Evolutionary conservation across 2,888 invertebrate species (phyloP), one percentile per base, ranked within the genome.

Genomic region (Colletes collaris): DNA sequence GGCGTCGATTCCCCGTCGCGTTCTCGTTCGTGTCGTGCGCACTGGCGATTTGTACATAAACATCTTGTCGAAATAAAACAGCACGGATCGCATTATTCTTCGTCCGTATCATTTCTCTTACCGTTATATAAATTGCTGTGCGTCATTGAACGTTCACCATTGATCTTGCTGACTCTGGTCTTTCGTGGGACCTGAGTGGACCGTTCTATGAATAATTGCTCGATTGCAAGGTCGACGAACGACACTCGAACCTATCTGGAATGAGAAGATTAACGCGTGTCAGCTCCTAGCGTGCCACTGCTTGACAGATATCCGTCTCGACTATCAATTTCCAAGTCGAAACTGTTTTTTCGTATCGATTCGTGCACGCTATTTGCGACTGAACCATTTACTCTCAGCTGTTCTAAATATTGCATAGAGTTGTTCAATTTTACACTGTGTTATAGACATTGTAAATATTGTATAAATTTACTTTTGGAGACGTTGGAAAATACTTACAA

Each of bases 61-160:
- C 44, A 63, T 50, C 11, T 40, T 40, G 11, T 16, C 44, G 4
- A 35, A 44, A 62, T 13, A 58, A 75, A 58, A 52, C 37, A 13
- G 37, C 52, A 40, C 16, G 37, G 27, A 40, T 44, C 65, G 44
- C 65, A 10, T 56, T 49, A 11, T 7, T 52, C 6, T 11, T 1
- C 35, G 4, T 27, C 52, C 11, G 4, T 44, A 16, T 4, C 10
- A 63, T 74, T 76, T 75, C 60, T 74, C 40, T 13, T 46, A 1
- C 0, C 11, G n/a, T 50, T 44, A 40, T 27, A 37, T 40, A 71
- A 64, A 59, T 55, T n/a, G 19, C 1, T 8, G 13, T 13, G 59
- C 58, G 76, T 68, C 63, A 64, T 53, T 49, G 77, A 68, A 77
- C 67, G 49, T 76, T 64, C 63, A 27, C 67, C 67, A 49, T 67